Base-by-base conservation (phyloP, 1,140 invertebrate species). In the Heliothis subflexa region DNA sequence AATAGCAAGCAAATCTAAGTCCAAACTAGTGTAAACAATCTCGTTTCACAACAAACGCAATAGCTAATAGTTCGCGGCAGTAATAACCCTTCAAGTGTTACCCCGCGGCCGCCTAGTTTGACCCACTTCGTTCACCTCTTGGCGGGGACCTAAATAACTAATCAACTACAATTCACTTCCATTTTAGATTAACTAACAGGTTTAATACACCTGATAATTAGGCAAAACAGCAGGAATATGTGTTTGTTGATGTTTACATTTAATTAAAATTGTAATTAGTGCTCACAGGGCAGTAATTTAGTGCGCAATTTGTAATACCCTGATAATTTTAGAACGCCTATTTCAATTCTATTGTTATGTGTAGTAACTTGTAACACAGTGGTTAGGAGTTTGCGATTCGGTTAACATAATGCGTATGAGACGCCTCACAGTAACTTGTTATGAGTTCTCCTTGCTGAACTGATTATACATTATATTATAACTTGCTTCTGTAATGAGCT, bases 111-210 rank as follows among this genome's bases (percentile, higher is more conserved):
- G 40, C 45, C 59, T 71, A 64, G 73, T 75, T 75, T 75, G 73
- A 64, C 73, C 73, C 57, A 75, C 49, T 75, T 62, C 57, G 16
- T n/a, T 64, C 52, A 14, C 33, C 68, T 71, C 52, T 55, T 40
- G 25, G 45, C 47, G 47, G 18, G 14, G 21, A 52, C 21, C 18
- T 70, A 52, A 70, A 70, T 70, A 70, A 16, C 25, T 55, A 55
- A 71, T 55, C 54, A 40, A 40, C n/a, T 55, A 28, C 12, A 28
- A 13, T 50, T 28, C 50, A 4, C 21, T 52, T 18, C 21, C 47
- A 52, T 70, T 52, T 28, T 28, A 49, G 47, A 70, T 25, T 45
- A 28, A 18, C 21, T 28, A 25, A 50, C 61, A 16, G 61, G 7
- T 64, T 64, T 45, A 16, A 45, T 64, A 28, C 28, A 64, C 14